Conservation (phyloP, 2,113 vertebrate genomes). For the Phaetusa simplex region DNA sequence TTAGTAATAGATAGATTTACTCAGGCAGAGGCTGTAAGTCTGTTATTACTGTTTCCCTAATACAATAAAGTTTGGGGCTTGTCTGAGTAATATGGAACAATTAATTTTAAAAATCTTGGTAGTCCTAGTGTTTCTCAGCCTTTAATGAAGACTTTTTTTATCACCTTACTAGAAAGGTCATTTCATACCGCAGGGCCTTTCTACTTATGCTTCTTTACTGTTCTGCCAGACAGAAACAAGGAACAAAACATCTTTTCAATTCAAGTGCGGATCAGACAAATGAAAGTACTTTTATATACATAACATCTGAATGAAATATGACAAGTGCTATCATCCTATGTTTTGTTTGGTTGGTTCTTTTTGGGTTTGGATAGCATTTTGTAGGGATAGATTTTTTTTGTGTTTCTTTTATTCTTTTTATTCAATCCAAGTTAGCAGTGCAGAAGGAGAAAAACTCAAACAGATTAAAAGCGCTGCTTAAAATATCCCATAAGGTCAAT, state of each 20-base stretch:
- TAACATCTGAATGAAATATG: slow-evolving; percentile 1
- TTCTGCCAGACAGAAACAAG: background rate
- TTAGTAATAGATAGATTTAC: background rate
- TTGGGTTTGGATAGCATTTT: background rate
- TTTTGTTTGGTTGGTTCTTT: background rate
- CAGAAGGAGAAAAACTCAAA: background rate
- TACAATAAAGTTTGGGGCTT: background rate
- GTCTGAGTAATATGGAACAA: background rate
- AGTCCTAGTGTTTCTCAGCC: background rate
- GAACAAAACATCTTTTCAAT: background rate
- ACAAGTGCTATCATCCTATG: background rate
- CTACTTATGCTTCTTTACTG: background rate
- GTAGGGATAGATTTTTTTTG: background rate
- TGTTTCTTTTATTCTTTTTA: background rate
- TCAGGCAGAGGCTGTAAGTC: background rate
- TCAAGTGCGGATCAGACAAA: background rate
- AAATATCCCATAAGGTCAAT: background rate
- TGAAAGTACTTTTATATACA: background rate
- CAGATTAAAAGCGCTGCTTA: background rate
- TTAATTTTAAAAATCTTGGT: background rate
- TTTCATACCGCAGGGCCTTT: background rate
- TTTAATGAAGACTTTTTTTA: background rate
- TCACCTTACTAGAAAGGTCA: background rate
- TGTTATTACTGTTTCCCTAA: background rate
- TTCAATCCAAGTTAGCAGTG: background rate